Conservation (phyloP, 2,888 invertebrate species). For the Synanthedon formicaeformis region DNA sequence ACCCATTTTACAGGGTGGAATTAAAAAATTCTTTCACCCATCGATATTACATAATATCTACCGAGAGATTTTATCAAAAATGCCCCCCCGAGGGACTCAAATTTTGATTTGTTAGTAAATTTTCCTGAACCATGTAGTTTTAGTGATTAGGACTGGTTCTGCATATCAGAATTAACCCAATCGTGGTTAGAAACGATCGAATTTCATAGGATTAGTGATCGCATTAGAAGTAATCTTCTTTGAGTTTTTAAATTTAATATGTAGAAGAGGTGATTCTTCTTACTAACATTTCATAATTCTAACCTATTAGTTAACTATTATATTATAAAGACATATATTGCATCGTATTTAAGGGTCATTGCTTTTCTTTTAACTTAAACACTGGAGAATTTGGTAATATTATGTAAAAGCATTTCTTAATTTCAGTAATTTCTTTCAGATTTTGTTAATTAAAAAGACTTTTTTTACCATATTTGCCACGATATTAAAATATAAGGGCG, state of each 20-base stretch:
- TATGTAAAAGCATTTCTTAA: too few species aligned
- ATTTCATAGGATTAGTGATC: slow-evolving; percentile 13
- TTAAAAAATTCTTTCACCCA: too few species aligned
- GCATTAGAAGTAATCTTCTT: slow-evolving; percentile 16
- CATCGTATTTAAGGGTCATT: background rate
- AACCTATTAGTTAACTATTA: too few species aligned
- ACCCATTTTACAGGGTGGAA: too few species aligned
- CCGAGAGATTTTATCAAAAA: too few species aligned
- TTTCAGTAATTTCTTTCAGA: background rate
- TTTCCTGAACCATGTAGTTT: background rate
- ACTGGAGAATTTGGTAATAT: background rate
- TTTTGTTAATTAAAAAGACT: background rate
- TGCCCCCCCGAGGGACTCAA: too few species aligned
- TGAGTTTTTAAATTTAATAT: slow-evolving; percentile 15
- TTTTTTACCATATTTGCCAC: background rate
- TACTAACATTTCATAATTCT: too few species aligned
- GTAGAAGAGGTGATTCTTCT: too few species aligned
- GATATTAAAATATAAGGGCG: background rate
- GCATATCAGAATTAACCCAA: slow-evolving; percentile 34
- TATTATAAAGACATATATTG: too few species aligned
- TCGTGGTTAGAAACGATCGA: slow-evolving; percentile 1
- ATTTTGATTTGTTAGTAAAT: too few species aligned
- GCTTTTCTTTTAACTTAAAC: background rate
- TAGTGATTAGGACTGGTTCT: slow-evolving; percentile 17
- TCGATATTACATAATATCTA: too few species aligned